phyloP scores from a whole-genome alignment of 2,888 invertebrate genomes.

The Romanomermis culicivorax region DNA sequence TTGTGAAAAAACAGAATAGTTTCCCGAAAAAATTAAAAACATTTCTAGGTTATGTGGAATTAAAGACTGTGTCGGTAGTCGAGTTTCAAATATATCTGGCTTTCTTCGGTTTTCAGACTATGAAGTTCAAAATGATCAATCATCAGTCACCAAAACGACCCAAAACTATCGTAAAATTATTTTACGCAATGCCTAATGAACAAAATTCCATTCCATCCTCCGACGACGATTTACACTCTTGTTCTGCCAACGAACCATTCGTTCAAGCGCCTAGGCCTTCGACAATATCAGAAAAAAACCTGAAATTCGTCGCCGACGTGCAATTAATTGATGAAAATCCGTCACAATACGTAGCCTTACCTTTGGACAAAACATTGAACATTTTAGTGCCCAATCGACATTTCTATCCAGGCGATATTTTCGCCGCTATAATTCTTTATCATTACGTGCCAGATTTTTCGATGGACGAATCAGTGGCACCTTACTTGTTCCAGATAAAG shows the following conservation, averaged over 20 bases:
- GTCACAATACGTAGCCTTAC: not conserved
- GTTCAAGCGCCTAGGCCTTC: no score
- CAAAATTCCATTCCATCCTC: no score
- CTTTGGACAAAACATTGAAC: not conserved
- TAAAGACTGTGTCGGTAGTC: not conserved
- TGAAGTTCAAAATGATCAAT: no score
- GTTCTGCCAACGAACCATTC: no score
- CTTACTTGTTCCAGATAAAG: not conserved
- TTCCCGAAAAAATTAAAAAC: no score
- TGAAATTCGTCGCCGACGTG: not conserved
- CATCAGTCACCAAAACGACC: not conserved
- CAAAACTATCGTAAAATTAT: not conserved
- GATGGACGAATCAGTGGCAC: not conserved
- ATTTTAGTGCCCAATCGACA: not conserved
- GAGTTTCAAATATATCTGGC: no score
- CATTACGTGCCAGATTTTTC: not conserved
- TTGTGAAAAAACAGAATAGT: no score
- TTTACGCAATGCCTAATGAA: no score
- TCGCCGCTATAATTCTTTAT: not conserved
- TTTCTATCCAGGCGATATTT: not conserved
- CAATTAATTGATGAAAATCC: not conserved
- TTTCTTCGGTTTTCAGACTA: no score
- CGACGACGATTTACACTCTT: no score
- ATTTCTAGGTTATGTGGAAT: no score
- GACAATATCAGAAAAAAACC: not conserved